These are phyloP conservation scores for Pseudopipra pipra DNA, from an alignment of 2,113 vertebrate genomes.

Conservation along the genomic window DNA sequence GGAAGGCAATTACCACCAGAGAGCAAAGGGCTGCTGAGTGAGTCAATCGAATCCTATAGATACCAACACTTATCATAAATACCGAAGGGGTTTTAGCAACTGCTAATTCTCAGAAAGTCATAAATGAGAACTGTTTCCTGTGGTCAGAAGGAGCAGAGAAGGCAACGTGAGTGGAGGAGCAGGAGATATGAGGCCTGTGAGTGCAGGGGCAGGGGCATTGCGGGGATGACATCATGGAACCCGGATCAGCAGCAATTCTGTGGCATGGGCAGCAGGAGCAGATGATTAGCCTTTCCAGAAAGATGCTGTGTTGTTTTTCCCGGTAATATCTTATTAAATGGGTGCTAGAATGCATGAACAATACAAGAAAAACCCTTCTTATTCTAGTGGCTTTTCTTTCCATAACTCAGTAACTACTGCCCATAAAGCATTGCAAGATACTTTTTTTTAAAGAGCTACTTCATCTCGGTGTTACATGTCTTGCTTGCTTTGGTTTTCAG, in stretches of 20 bases:
- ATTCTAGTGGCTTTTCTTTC: conserved; percentile 14
- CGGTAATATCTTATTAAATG: conserved; percentile 8
- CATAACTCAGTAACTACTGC: neutral
- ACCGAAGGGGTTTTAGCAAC: neutral
- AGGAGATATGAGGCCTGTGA: neutral
- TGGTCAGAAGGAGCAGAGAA: neutral
- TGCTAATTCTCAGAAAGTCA: neutral
- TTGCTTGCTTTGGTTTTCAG: neutral
- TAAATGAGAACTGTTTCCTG: neutral
- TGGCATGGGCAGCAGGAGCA: neutral
- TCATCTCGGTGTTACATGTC: neutral
- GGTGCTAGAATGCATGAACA: conserved; percentile 30
- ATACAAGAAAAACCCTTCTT: conserved; percentile 6
- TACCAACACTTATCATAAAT: conserved; percentile 25
- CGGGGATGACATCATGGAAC: conserved; percentile 3
- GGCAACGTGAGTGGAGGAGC: neutral
- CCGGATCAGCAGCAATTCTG: neutral
- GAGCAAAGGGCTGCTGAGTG: neutral
- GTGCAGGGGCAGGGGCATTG: neutral
- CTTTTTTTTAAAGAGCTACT: neutral
- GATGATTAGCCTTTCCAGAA: conserved; percentile 25
- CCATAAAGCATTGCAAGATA: neutral
- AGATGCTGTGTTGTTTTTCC: neutral
- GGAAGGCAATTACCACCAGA: conserved; percentile 4
- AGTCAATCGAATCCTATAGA: neutral